Percentiles rank a stretch among this genome's conserved stretches.
These are phyloP conservation scores for Siniperca undulata DNA, from an alignment of 2,797 vertebrate species.

Conservation along the genomic window DNA sequence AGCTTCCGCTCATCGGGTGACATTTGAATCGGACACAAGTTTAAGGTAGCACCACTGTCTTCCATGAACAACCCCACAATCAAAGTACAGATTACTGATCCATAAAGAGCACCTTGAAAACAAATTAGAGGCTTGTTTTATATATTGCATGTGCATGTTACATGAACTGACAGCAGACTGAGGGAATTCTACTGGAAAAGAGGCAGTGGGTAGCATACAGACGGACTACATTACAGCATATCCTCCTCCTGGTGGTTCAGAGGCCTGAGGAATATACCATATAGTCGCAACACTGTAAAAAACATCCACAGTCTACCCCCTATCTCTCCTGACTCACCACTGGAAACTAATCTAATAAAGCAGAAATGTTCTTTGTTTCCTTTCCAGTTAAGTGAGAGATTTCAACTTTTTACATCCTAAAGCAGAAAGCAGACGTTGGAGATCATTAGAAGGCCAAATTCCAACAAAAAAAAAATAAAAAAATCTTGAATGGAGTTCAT, in stretches of 20 bases:
- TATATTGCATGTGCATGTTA: background rate
- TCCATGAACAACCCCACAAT: too few relatives aligned
- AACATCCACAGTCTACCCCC: background rate
- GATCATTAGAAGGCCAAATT: background rate
- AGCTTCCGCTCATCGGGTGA: too few relatives aligned
- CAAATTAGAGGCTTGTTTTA: background rate
- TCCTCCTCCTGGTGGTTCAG: constrained; percentile 2
- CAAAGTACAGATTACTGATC: background rate
- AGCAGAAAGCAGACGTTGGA: background rate
- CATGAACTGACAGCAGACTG: background rate
- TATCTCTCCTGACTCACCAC: background rate
- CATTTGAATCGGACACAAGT: too few relatives aligned
- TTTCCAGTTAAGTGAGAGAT: background rate
- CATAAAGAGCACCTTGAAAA: background rate
- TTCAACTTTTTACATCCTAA: background rate
- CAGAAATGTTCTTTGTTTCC: constrained; percentile 1
- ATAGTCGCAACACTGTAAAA: background rate
- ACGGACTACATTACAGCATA: background rate
- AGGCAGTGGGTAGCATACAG: background rate
- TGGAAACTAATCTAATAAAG: background rate
- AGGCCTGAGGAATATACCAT: background rate
- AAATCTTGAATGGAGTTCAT: too few relatives aligned
- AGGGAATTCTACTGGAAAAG: background rate
- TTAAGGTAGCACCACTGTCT: too few relatives aligned
- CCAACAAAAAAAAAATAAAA: too few relatives aligned